Evolutionary conservation across 2,113 vertebrate genomes (phyloP), one percentile per base, ranked within the genome.

Genomic region (Cercopithecus mona): DNA sequence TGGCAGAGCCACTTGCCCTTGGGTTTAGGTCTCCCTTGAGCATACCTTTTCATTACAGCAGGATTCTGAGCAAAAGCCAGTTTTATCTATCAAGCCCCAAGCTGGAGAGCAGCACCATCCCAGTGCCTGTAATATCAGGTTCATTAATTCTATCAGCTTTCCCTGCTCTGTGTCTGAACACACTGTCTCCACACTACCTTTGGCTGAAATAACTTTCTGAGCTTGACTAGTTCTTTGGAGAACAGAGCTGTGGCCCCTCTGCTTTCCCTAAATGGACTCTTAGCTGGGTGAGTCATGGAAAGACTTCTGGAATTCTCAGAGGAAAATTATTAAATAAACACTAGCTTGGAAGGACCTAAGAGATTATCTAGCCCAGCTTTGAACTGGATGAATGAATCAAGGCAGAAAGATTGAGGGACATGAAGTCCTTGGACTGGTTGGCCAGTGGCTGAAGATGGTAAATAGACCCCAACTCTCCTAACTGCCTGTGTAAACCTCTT

Each of bases 241-340:
- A 72, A 61, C 61, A 73, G 38, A 91, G 57, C 82, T 25, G 64
- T 64, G 61, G 85, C 50, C 35, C 81, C 14, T 76, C 13, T 76
- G 72, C 64, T 75, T 93, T 80, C 91, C 78, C 86, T 92, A 94
- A 81, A 78, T 72, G 95, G 89, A 93, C 43, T 81, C 32, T 25
- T 27, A 83, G 50, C 17, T 64, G 27, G 32, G 64, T 22, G 79
- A 64, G 57, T 90, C 72, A 85, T 7, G 5, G 14, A 85, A 96
- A 91, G 52, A 66, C 80, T 88, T 94, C 45, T 55, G 64, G 59
- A 91, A 90, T 86, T 94, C 64, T 93, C 81, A 52, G 78, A 88
- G 30, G 72, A 85, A 72, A 92, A 80, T 61, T 64, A 50, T 52
- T 59, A 75, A 85, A 45, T 35, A 57, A 96, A 25, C 72, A 94